Conservation (phyloP, 2,113 vertebrate species). For the Scalopus aquaticus region DNA sequence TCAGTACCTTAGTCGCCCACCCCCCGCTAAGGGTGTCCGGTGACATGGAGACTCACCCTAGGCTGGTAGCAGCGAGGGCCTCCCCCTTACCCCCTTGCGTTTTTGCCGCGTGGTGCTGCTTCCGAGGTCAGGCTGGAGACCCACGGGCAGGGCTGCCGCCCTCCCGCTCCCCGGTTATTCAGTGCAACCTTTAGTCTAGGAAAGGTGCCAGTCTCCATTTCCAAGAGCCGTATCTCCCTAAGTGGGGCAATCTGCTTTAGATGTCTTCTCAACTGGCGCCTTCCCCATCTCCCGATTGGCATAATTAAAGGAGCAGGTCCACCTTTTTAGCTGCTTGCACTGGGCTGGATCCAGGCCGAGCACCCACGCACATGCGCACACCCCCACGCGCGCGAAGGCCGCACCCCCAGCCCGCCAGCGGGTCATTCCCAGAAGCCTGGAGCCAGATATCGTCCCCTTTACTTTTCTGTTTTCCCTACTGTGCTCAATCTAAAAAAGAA, state of each 20-base stretch:
- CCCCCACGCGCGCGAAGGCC: accelerated
- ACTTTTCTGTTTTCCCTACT: neutral
- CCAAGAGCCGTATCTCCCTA: constrained; percentile 66
- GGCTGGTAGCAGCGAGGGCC: neutral
- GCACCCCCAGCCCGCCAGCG: neutral
- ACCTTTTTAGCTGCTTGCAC: neutral
- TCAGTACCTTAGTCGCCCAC: too few species aligned
- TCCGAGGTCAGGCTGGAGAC: constrained; percentile 44
- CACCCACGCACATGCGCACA: accelerated
- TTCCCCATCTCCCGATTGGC: constrained; percentile 41
- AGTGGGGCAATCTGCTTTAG: constrained; percentile 44
- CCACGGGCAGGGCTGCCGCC: neutral
- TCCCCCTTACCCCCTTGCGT: accelerated
- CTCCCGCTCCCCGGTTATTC: constrained; percentile 23
- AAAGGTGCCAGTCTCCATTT: constrained; percentile 64
- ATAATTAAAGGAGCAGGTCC: constrained; percentile 52
- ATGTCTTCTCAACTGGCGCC: constrained; percentile 32
- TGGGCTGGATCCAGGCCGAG: neutral
- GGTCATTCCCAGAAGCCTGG: neutral
- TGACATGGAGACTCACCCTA: neutral
- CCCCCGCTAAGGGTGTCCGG: too few species aligned
- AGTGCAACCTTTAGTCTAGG: constrained; percentile 60
- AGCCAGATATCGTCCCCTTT: neutral
- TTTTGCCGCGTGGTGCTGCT: neutral
- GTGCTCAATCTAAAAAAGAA: neutral